Evolutionary conservation across 2,888 invertebrate genomes (phyloP).

Genomic region (Hydroisotoma schaefferi): DNA sequence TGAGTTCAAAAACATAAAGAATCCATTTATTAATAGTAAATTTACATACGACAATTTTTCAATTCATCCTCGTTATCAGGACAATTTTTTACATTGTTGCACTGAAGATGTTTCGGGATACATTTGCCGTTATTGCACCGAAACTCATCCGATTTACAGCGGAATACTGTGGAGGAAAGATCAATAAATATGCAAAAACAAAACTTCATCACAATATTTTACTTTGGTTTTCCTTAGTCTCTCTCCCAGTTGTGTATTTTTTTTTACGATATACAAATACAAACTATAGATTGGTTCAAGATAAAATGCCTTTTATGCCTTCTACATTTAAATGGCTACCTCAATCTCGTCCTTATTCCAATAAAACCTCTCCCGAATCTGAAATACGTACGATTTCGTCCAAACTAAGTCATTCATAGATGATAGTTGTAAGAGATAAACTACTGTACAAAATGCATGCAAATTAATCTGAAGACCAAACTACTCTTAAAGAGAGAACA

Average conservation of each 20-base stretch:
- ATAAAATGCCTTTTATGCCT: no score
- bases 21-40: no score
- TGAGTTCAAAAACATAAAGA: no score
- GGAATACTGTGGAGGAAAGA: neutral
- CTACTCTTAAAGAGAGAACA: no score
- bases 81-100: conserved; percentile 50
- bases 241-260: no score
- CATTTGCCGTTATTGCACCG: conserved; percentile 50
- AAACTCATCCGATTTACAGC: conserved; percentile 27
- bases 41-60: no score
- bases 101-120: conserved; percentile 47
- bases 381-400: neutral
- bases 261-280: no score
- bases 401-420: neutral
- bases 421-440: neutral
- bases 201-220: neutral
- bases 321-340: no score
- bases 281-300: no score
- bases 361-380: neutral
- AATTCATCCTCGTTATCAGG: conserved; percentile 30
- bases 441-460: no score
- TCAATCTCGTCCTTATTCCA: no score
- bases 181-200: neutral
- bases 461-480: no score
- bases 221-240: neutral